Base-by-base conservation (phyloP, 2,113 vertebrate species). In the Uria lomvia region DNA sequence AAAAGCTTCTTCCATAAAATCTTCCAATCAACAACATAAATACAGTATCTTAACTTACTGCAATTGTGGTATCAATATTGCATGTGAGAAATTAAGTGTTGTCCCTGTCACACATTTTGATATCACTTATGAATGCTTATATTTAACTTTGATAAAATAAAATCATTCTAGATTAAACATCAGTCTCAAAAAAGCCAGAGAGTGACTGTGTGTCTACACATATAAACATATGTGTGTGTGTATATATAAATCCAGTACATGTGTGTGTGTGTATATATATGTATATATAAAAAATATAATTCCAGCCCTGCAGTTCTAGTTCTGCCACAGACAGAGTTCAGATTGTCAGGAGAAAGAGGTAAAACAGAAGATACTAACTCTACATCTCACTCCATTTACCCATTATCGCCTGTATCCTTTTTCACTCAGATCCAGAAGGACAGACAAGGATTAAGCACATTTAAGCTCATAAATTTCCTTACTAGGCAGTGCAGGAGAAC, bases 31-130 rank as follows among this genome's bases (percentile, higher is more conserved):
- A 29, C 63, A 84, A 55, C 34, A 56, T 8, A 24, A 91, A 73
- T 55, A 15, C 20, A 80, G 12, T 40, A 90, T 50, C 45, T 74
- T 52, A 84, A 66, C 45, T 15, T 47, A 56, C 17, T 56, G 12
- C 42, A 86, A 68, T 21, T 68, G 52, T 59, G 29, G 50, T 72
- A 75, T 74, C 80, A 85, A 59, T 49, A 66, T 4, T 2, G 2
- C n/a, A 76, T 14, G 6, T 52, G 36, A 90, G 52, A 91, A 91
- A 79, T 60, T 38, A 81, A 84, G 49, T 27, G 42, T 16, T 86
- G 50, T 23, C n/a, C 42, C 16, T 30, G 11, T 36, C n/a, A 62
- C 1, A 12, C 0, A 0, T 66, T 92, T 77, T 78, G 56, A 4
- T 81, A 68, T 50, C 26, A 66, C 29, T 76, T 81, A 63, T 0